Percentiles rank a stretch among this genome's conserved stretches.
phyloP scores from a whole-genome alignment of 2,888 invertebrate genomes.

The Thysanoteuthis rhombus region DNA sequence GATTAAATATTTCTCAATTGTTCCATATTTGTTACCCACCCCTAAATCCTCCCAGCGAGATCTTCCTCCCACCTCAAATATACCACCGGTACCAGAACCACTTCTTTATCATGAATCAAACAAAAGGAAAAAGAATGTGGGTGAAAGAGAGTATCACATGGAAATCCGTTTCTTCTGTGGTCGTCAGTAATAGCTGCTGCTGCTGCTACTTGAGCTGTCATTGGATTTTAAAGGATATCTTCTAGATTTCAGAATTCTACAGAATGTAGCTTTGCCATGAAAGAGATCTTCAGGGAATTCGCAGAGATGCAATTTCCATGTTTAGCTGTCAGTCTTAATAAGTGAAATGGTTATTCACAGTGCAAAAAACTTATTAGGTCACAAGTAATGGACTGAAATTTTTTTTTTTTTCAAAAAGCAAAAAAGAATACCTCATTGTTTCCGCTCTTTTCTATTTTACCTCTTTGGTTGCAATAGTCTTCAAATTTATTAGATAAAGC shows the following conservation, averaged over 20 bases:
- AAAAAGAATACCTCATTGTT: too few relatives aligned
- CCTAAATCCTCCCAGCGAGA: neutral
- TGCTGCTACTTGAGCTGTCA: neutral
- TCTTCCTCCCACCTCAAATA: neutral
- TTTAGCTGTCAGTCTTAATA: neutral
- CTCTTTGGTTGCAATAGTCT: too few relatives aligned
- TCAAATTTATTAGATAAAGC: too few relatives aligned
- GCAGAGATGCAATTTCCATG: neutral
- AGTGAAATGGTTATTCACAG: neutral
- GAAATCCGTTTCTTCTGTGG: neutral
- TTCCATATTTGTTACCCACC: neutral
- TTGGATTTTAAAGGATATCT: neutral
- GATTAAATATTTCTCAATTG: neutral
- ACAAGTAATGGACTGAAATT: too few relatives aligned
- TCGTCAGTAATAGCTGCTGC: neutral
- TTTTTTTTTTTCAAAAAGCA: too few relatives aligned
- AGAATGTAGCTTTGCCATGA: neutral
- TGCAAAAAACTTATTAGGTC: neutral
- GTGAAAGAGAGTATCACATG: neutral
- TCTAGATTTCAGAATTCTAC: neutral
- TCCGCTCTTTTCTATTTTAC: too few relatives aligned
- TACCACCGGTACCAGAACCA: neutral
- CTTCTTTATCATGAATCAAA: neutral
- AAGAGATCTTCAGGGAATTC: neutral
- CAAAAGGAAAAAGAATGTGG: conserved; percentile 12